Evolutionary conservation across 2,113 vertebrate genomes (phyloP).

Genomic region (Seriola quinqueradiata): DNA sequence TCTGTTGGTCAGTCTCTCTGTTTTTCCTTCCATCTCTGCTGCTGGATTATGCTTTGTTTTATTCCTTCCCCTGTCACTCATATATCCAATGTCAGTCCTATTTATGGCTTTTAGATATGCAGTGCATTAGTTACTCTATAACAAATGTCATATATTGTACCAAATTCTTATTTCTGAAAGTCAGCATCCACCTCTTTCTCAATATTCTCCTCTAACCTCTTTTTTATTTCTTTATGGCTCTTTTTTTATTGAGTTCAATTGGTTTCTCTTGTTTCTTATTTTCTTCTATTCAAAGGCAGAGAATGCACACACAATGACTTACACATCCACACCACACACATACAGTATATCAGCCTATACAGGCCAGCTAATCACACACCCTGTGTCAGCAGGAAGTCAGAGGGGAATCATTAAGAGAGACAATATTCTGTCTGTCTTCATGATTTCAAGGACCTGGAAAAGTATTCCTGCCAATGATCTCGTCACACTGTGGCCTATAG

Average conservation of each 20-base stretch:
- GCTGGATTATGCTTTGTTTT: conserved; percentile 7
- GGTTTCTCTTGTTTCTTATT: not conserved
- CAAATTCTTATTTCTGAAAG: conserved; percentile 24
- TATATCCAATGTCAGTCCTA: not conserved
- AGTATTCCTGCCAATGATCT: conserved; percentile 53
- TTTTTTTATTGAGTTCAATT: conserved; percentile 2
- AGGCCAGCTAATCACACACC: conserved; percentile 40
- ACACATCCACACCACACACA: conserved; percentile 12
- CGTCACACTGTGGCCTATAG: conserved; percentile 27
- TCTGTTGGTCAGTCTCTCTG: conserved; percentile 9
- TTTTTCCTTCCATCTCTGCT: not conserved
- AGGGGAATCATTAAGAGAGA: conserved; percentile 58
- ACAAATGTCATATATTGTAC: conserved; percentile 1
- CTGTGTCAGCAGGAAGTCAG: conserved; percentile 17
- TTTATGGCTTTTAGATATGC: conserved; percentile 20
- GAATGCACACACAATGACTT: not conserved
- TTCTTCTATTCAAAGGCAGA: not conserved
- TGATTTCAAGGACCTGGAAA: conserved; percentile 49
- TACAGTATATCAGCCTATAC: conserved; percentile 3
- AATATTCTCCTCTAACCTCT: not conserved
- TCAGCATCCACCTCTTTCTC: not conserved
- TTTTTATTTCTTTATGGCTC: not conserved
- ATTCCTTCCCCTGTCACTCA: not conserved
- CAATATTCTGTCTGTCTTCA: conserved; percentile 26
- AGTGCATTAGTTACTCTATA: not conserved